These are phyloP conservation scores for Lamellibrachia columna DNA, from an alignment of 2,888 invertebrate genomes.

Conservation along the genomic window DNA sequence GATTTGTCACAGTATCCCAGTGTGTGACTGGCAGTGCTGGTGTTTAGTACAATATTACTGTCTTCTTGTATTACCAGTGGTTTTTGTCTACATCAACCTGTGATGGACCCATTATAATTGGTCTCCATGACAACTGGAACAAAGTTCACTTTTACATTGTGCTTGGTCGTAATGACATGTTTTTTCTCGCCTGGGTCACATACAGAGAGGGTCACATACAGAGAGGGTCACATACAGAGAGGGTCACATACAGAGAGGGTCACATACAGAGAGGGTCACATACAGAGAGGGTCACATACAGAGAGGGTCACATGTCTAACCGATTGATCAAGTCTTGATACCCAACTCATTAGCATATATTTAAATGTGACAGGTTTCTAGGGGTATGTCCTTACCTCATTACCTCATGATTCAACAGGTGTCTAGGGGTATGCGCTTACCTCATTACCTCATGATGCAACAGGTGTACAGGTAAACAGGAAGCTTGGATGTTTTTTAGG, in stretches of 20 bases:
- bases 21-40: not conserved
- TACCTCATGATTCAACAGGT: not conserved
- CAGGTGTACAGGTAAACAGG: not conserved
- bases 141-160: not conserved
- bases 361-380: not conserved
- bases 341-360: conserved; percentile 2
- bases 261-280: too few relatives aligned
- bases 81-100: not conserved
- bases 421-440: not conserved
- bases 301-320: not conserved
- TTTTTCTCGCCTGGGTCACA: not conserved
- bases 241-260: too few relatives aligned
- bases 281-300: not conserved
- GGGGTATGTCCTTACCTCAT: not conserved
- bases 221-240: too few relatives aligned
- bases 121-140: not conserved
- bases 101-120: not conserved
- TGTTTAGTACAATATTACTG: conserved; percentile 10
- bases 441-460: too few relatives aligned
- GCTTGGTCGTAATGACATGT: not conserved
- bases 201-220: not conserved
- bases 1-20: not conserved
- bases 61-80: not conserved
- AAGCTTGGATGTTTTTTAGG: too few relatives aligned
- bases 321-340: not conserved